A percentile compares a stretch with the other conserved stretches of the same genome.
phyloP scores from a whole-genome alignment of 2,888 invertebrate genomes.

The Sarcophaga caerulescens region DNA sequence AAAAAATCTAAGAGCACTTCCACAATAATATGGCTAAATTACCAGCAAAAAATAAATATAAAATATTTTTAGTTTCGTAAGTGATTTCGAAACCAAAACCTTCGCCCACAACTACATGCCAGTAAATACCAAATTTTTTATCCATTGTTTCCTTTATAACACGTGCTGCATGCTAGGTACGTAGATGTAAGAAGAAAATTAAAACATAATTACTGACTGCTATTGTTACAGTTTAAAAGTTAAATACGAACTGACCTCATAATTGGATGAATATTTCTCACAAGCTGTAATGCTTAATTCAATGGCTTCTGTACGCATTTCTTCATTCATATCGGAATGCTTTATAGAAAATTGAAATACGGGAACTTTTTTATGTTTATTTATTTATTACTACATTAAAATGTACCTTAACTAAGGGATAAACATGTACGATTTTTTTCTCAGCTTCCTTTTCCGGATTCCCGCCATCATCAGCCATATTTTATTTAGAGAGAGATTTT shows the following conservation, averaged over 20 bases:
- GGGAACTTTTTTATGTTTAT: neutral
- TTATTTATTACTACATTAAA: neutral
- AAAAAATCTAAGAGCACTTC: conserved; percentile 87
- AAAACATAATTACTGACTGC: neutral
- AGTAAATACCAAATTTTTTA: conserved; percentile 96
- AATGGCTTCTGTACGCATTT: conserved; percentile 94
- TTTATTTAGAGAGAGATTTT: conserved; percentile 25
- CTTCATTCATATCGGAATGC: conserved; percentile 96
- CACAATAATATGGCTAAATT: conserved; percentile 93
- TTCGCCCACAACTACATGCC: conserved; percentile 98
- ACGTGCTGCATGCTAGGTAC: conserved; percentile 89
- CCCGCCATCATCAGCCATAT: conserved; percentile 79
- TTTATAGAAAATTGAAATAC: conserved; percentile 75
- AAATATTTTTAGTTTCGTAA: conserved; percentile 92
- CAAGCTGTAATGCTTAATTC: conserved; percentile 96
- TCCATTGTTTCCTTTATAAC: conserved; percentile 97
- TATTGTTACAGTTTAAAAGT: neutral
- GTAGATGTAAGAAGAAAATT: neutral
- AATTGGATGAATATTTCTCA: conserved; percentile 93
- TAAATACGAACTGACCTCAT: conserved; percentile 84
- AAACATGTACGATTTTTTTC: conserved; percentile 89
- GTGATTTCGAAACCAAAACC: conserved; percentile 96
- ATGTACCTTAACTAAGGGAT: conserved; percentile 90
- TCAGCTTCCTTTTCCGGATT: conserved; percentile 78
- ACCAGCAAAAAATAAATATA: conserved; percentile 95